Conservation (phyloP, 2,113 vertebrate genomes). For the Hemiprocne comata region DNA sequence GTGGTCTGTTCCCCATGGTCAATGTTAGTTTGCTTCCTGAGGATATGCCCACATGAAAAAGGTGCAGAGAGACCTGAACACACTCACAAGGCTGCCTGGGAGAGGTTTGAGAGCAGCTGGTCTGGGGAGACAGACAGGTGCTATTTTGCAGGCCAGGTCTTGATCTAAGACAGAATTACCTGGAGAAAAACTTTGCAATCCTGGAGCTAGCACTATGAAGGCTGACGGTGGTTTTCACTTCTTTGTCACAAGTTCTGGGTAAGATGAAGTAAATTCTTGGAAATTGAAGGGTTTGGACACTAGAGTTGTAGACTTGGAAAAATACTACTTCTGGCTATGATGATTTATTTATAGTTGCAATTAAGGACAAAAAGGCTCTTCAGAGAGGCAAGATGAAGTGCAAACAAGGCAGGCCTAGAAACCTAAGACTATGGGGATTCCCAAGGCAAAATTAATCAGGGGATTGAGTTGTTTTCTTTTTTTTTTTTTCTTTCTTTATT, state of each 20-base stretch:
- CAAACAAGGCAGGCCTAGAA: slow-evolving; percentile 67
- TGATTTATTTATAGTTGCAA: slow-evolving; percentile 72
- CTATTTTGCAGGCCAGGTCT: neutral
- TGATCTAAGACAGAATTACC: neutral
- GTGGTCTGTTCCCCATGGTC: neutral
- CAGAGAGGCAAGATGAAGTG: slow-evolving; percentile 50
- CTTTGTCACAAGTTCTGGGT: slow-evolving; percentile 58
- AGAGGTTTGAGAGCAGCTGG: neutral
- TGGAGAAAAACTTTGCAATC: neutral
- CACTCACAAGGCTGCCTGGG: neutral
- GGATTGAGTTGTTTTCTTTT: slow-evolving; percentile 29
- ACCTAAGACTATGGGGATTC: slow-evolving; percentile 60
- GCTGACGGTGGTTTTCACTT: slow-evolving; percentile 45
- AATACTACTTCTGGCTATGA: slow-evolving; percentile 63
- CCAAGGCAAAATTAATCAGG: slow-evolving; percentile 63
- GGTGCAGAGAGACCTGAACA: neutral
- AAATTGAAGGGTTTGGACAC: slow-evolving; percentile 57
- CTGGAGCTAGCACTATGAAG: neutral
- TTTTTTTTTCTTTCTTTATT: neutral
- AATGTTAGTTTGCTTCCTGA: neutral
- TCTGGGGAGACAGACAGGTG: neutral
- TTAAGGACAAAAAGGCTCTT: slow-evolving; percentile 70
- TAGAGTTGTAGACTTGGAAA: slow-evolving; percentile 60
- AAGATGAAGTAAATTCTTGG: slow-evolving; percentile 67
- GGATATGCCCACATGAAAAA: neutral